Percentiles rank a stretch among this genome's conserved stretches.
These are phyloP conservation scores for Pristionchus maxplancki DNA, from an alignment of 2,888 invertebrate genomes.

Conservation along the genomic window DNA sequence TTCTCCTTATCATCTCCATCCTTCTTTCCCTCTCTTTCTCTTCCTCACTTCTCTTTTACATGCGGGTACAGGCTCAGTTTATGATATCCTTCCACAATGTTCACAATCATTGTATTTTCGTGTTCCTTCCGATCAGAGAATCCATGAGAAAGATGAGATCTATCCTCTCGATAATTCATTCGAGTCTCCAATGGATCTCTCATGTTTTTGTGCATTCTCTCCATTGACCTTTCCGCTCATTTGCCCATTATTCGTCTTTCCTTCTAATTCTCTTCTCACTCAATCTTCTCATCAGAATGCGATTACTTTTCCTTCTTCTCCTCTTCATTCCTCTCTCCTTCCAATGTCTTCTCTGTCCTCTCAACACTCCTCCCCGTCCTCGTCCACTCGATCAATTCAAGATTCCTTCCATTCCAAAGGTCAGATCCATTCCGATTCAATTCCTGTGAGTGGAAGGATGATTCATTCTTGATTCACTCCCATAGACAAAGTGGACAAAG, in stretches of 20 bases:
- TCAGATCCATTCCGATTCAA: constrained; percentile 32
- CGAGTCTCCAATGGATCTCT: neutral
- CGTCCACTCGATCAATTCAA: constrained; percentile 76
- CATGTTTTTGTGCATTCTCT: neutral
- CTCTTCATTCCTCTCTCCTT: constrained; percentile 2
- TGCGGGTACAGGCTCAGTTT: constrained; percentile 1
- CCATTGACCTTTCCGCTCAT: constrained; percentile 17
- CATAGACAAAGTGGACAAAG: neutral
- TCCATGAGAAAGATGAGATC: neutral
- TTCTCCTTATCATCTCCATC: neutral
- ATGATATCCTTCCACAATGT: neutral
- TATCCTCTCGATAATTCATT: neutral
- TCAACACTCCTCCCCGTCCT: constrained; percentile 68
- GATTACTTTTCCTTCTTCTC: constrained; percentile 4
- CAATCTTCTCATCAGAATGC: constrained; percentile 3
- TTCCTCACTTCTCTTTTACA: constrained; percentile 23
- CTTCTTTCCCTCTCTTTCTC: constrained; percentile 13
- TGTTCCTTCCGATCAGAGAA: neutral
- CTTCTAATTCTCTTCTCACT: neutral
- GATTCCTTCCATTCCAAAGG: constrained; percentile 63
- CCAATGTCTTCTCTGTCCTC: constrained; percentile 64
- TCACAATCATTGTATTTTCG: neutral
- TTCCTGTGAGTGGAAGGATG: neutral
- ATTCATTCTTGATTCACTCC: constrained; percentile 7
- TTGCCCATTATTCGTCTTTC: neutral